A percentile compares a stretch with the other conserved stretches of the same genome.
phyloP scores from a whole-genome alignment of 2,888 invertebrate species.

The Acanthoscelides obtectus region DNA sequence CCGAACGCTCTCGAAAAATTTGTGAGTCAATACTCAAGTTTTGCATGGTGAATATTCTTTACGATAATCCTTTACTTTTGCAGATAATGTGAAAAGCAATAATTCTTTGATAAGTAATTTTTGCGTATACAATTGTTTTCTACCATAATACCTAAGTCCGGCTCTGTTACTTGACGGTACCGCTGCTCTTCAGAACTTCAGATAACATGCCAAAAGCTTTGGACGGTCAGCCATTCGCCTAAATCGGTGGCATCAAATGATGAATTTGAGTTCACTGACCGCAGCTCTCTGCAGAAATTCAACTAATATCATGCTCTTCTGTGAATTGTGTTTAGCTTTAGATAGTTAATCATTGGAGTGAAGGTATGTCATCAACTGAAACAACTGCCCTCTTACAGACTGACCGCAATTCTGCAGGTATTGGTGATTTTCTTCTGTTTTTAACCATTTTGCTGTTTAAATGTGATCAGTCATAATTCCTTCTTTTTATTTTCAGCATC shows the following conservation, averaged over 20 bases:
- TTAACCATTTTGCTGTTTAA: no score
- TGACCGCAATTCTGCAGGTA: background rate
- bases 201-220: background rate
- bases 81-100: no score
- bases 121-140: no score
- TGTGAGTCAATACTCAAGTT: no score
- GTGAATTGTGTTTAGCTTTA: background rate
- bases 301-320: background rate
- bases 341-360: no score
- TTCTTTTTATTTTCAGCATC: constrained; percentile 1
- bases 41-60: no score
- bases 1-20: no score
- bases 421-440: no score
- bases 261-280: background rate
- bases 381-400: background rate
- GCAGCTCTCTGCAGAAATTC: background rate
- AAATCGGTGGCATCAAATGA: background rate
- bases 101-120: no score
- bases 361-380: background rate
- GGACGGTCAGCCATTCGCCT: background rate
- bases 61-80: no score
- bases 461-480: no score
- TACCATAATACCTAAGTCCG: background rate
- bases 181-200: background rate
- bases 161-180: background rate